Base-by-base conservation (phyloP, 2,113 vertebrate genomes). In the Neoarius graeffei region DNA sequence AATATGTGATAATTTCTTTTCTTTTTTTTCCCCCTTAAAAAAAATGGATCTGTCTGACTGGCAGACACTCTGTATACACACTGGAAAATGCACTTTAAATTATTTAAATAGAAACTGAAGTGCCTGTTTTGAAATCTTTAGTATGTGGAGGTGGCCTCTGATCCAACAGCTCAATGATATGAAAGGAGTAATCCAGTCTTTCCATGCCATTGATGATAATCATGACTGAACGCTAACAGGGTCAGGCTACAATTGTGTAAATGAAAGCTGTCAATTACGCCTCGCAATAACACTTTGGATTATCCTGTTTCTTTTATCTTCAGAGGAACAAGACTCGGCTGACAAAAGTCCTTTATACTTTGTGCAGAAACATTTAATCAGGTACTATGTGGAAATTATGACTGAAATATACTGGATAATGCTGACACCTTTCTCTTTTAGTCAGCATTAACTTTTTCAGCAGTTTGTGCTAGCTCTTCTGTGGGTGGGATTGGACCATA, bases 71-170 rank as follows among this genome's bases (percentile, higher is more conserved):
- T 7, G 25, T 4, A 10, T 5, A 30, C 66, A 42, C 73, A 50
- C 14, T 77, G 14, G 27, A 85, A 76, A 60, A 62, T 77, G 7
- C 60, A 80, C 60, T 64, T 86, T 67, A 54, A 54, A 27, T 48
- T 25, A 80, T 56, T 86, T 77, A 52, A 79, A 69, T 69, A 42
- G 76, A 54, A 86, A 66, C 57, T 30, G 57, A 86, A 79, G 17
- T 86, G 35, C 17, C 74, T 67, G 74, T 27, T 86, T 79, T 52
- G 25, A 64, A 23, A 62, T 76, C 35, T 10, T 66, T 73, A 59
- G 27, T 57, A 8, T 5, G 6, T 56, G 5, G 19, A 66, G 48
- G 48, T 30, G 42, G 73, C 73, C 35, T 48, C 27, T 86, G 48
- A 79, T 67, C 77, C 10, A 86, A 67, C n/a, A 35, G 17, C 27